Base-by-base conservation (phyloP, 2,113 vertebrate species). In the Motacilla alba region DNA sequence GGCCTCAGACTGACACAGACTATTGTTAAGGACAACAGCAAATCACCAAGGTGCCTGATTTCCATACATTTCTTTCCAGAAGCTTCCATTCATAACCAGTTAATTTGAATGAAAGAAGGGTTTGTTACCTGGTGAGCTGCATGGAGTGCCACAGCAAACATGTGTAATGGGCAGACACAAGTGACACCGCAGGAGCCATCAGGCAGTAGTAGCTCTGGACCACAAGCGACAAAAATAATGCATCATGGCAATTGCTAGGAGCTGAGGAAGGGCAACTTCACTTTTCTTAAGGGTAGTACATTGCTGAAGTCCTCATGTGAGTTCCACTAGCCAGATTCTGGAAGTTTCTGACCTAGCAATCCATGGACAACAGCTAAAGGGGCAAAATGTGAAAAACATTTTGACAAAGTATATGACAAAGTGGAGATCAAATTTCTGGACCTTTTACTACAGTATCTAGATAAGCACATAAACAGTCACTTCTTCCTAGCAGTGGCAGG, bases 51-150 rank as follows among this genome's bases (percentile, higher is more conserved):
- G 13, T 62, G 15, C 16, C 4, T 41, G 19, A 39, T 9, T 84
- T 58, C 16, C 9, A 41, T 10, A 13, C 7, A 5, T 60, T 53
- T 5, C 6, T 3, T 12, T 58, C 22, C 24, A 75, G 31, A 28
- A 70, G 1, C 1, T 92, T 77, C 7, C 2, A 18, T 17, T 62
- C 8, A 16, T 62, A 64, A 33, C 6, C 15, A 60, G 8, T 2
- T 46, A 63, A 68, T 46, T 10, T 39, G 50, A 56, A 24, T 13
- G 8, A 74, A 73, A 52, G 10, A 55, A 64, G 13, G 2, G 5
- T 73, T 19, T 8, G 0, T 43, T 23, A 16, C 17, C 30, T 37
- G 41, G 2, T 4, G 0, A 12, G 10, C 15, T 44, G 7, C 30
- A 39, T 6, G 9, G 15, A 47, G 14, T 35, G 13, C 8, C 20